Conservation (phyloP, 2,113 vertebrate genomes). For the Hippocampus zosterae region DNA sequence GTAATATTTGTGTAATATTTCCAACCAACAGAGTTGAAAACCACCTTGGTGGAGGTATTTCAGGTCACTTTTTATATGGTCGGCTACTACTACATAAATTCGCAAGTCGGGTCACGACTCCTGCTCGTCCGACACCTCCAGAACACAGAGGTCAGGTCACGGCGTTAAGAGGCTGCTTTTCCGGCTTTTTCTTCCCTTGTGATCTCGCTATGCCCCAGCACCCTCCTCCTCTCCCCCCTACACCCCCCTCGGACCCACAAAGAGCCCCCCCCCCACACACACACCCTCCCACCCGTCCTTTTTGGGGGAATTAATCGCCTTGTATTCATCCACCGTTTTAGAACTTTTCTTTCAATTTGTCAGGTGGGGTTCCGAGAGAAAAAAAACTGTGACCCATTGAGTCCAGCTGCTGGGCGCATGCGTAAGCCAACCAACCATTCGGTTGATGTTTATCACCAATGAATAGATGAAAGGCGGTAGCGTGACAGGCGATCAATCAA, state of each 20-base stretch:
- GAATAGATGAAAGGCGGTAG: constrained; percentile 78
- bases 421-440: constrained; percentile 76
- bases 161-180: constrained; percentile 30
- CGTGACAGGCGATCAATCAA: constrained; percentile 81
- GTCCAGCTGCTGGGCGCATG: constrained; percentile 64
- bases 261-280: not conserved
- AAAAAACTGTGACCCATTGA: constrained; percentile 61
- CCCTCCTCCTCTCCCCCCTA: constrained; percentile 16
- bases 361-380: constrained; percentile 1
- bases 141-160: constrained; percentile 39
- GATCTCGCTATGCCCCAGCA: constrained; percentile 65
- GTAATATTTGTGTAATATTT: not conserved
- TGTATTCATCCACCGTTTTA: constrained; percentile 63
- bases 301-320: constrained; percentile 56
- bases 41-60: not conserved
- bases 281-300: constrained; percentile 19
- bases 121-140: constrained; percentile 5
- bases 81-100: not conserved
- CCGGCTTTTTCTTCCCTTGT: constrained; percentile 42
- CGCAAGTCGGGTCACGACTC: not conserved
- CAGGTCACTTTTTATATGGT: not conserved
- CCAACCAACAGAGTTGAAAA: not conserved
- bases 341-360: constrained; percentile 70
- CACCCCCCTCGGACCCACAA: not conserved
- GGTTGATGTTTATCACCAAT: constrained; percentile 78